These are phyloP conservation scores for Hestina assimilis DNA, from an alignment of 1,140 invertebrate species.

Conservation along the genomic window DNA sequence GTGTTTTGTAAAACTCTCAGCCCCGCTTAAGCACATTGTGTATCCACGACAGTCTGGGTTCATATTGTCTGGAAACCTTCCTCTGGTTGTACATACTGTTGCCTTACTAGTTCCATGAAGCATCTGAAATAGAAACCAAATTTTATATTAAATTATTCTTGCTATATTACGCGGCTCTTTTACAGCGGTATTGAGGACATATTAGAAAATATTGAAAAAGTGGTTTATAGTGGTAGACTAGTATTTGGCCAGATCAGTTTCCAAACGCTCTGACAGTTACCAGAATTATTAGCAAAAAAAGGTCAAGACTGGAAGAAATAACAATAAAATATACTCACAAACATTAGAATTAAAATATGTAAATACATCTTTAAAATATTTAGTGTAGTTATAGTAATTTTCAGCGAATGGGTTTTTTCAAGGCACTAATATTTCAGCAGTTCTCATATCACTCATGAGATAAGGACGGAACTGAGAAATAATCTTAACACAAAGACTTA, in stretches of 20 bases:
- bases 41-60: constrained; percentile 50
- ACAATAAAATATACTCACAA: constrained; percentile 18
- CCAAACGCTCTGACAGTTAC: too few species aligned
- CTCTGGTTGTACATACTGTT: constrained; percentile 39
- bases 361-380: background rate
- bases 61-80: constrained; percentile 53
- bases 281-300: too few species aligned
- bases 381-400: background rate
- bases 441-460: constrained; percentile 23
- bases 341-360: constrained; percentile 14
- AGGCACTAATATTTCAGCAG: background rate
- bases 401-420: too few species aligned
- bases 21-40: constrained; percentile 49
- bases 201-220: too few species aligned
- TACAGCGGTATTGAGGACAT: too few species aligned
- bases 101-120: constrained; percentile 31
- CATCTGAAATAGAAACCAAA: constrained; percentile 38
- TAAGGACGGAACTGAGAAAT: constrained; percentile 30
- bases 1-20: constrained; percentile 41
- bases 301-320: too few species aligned
- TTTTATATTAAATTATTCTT: background rate
- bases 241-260: too few species aligned
- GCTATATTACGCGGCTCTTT: too few species aligned
- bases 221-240: too few species aligned
- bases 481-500: constrained; percentile 2